phyloP scores from a whole-genome alignment of 2,888 invertebrate genomes.

The Euphydryas editha region DNA sequence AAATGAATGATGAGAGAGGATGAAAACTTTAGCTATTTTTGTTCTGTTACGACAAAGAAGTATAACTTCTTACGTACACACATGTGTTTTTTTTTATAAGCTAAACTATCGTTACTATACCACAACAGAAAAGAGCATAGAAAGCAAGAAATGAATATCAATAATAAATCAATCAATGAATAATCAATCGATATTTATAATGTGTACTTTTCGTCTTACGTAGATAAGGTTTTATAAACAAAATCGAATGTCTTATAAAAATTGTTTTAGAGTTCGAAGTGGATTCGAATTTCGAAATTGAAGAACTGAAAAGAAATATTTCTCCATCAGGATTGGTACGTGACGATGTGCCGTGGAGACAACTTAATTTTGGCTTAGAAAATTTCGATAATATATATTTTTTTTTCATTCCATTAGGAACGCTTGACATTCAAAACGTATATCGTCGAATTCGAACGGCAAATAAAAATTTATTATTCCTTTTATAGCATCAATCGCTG shows the following conservation, averaged over 20 bases:
- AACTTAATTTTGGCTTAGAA: conserved; percentile 44
- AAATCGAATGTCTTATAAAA: neutral
- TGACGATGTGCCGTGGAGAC: conserved; percentile 41
- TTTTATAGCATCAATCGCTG: conserved; percentile 45
- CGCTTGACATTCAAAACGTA: conserved; percentile 45
- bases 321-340: conserved; percentile 34
- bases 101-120: too few species aligned
- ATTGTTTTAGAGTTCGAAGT: conserved; percentile 16
- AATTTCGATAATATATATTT: conserved; percentile 42
- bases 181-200: too few species aligned
- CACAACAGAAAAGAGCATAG: too few species aligned
- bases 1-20: too few species aligned
- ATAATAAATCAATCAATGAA: too few species aligned
- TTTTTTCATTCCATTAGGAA: conserved; percentile 39
- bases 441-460: conserved; percentile 43
- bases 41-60: too few species aligned
- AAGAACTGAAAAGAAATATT: conserved; percentile 23
- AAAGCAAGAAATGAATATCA: too few species aligned
- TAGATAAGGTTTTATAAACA: too few species aligned
- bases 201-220: too few species aligned
- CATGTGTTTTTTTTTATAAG: too few species aligned
- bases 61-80: too few species aligned
- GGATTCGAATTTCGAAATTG: conserved; percentile 28
- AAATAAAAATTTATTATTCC: conserved; percentile 50
- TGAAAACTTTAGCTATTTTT: too few species aligned